Evolutionary conservation across 1,140 invertebrate species (phyloP).

Genomic region (Bombyx mori): ASM3026992v2 NC_085125.1:14630001-14630500

Average conservation of each 20-base stretch:
- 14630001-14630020: too few species aligned
- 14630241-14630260: conserved; percentile 52
- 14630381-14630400: too few species aligned
- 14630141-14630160: not conserved
- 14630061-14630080: too few species aligned
- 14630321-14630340: conserved; percentile 19
- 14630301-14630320: conserved; percentile 9
- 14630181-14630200: conserved; percentile 24
- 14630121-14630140: too few species aligned
- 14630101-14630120: too few species aligned
- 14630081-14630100: too few species aligned
- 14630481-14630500: not conserved
- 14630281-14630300: conserved; percentile 31
- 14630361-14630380: too few species aligned
- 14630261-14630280: conserved; percentile 36
- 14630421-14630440: too few species aligned
- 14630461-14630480: not conserved
- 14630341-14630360: conserved; percentile 3
- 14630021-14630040: too few species aligned
- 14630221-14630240: conserved; percentile 56
- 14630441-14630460: too few species aligned
- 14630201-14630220: conserved; percentile 56
- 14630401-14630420: too few species aligned
- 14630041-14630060: too few species aligned
- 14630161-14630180: conserved; percentile 1